Percentiles rank a stretch among this genome's conserved stretches.
phyloP scores from a whole-genome alignment of 2,888 invertebrate species.

The Timandra comae region DNA sequence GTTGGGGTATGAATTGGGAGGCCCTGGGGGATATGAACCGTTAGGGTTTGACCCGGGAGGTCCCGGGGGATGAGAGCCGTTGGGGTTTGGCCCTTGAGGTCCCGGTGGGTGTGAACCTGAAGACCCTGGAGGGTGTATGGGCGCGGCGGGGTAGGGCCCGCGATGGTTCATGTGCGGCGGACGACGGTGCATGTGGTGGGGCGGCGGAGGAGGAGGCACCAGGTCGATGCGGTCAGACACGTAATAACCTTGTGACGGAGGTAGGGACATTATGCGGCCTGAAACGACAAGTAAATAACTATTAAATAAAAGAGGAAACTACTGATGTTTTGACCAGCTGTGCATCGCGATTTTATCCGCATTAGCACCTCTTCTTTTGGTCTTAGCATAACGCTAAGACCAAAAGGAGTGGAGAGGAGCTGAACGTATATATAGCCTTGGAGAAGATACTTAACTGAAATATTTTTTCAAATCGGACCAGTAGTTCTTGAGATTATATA shows the following conservation, averaged over 20 bases:
- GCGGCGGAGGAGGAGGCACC: constrained; percentile 34
- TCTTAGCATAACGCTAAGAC: neutral
- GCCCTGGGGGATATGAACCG: constrained; percentile 15
- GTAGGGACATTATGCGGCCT: constrained; percentile 64
- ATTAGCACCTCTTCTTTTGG: too few relatives aligned
- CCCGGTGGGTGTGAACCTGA: neutral
- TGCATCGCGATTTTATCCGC: too few relatives aligned
- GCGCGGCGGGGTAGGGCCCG: constrained; percentile 27
- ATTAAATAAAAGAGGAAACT: too few relatives aligned
- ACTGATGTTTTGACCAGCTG: too few relatives aligned
- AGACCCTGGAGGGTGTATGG: constrained; percentile 9
- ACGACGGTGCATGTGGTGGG: constrained; percentile 12
- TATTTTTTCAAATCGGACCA: too few relatives aligned
- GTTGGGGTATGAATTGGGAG: neutral
- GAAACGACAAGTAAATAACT: too few relatives aligned
- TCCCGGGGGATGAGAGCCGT: constrained; percentile 7
- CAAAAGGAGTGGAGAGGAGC: too few relatives aligned
- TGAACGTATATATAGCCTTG: too few relatives aligned
- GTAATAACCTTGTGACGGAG: constrained; percentile 62
- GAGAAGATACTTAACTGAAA: too few relatives aligned
- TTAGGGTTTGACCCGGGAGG: constrained; percentile 14
- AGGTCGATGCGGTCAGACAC: constrained; percentile 60
- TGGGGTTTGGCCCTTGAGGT: constrained; percentile 19
- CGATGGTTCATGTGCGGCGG: constrained; percentile 15
- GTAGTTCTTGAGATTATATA: too few relatives aligned